Evolutionary conservation across 2,797 vertebrate species (phyloP).

Genomic region (Poliocrania exsul): DNA sequence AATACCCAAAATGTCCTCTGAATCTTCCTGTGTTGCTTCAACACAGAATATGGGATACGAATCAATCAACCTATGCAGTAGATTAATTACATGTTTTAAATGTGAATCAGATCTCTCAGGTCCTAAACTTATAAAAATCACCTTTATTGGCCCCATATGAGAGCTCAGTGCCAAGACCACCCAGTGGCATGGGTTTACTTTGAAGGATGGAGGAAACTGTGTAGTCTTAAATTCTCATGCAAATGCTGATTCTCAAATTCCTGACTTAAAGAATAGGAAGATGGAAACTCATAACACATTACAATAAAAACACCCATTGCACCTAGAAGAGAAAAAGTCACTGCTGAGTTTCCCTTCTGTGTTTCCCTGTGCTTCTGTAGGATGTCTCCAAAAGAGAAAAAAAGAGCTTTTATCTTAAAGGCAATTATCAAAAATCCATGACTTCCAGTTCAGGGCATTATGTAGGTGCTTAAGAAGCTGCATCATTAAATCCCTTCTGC

Average conservation of each 20-base stretch:
- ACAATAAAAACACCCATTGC: background rate
- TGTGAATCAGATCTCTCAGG: background rate
- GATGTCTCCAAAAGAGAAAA: background rate
- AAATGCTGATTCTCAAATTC: slow-evolving; percentile 40
- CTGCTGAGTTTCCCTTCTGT: background rate
- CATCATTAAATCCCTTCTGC: background rate
- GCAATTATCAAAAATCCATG: background rate
- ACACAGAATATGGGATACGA: background rate
- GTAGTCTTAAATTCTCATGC: slow-evolving; percentile 30
- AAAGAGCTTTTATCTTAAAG: background rate
- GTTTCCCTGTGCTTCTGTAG: background rate
- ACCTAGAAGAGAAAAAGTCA: background rate
- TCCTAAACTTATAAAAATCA: slow-evolving; percentile 27
- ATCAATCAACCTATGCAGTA: background rate
- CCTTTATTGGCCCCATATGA: background rate
- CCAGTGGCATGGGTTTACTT: slow-evolving; percentile 20
- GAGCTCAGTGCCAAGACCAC: slow-evolving; percentile 35
- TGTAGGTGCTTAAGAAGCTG: background rate
- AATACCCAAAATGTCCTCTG: background rate
- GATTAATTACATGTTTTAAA: slow-evolving; percentile 3
- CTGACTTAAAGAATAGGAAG: slow-evolving; percentile 39
- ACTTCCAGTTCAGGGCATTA: background rate
- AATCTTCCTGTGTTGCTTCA: background rate
- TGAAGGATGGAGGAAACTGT: slow-evolving; percentile 27
- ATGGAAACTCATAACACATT: slow-evolving; percentile 11